These are phyloP conservation scores for Bursaphelenchus okinawaensis DNA, from an alignment of 2,888 invertebrate species.

Conservation along the genomic window DNA sequence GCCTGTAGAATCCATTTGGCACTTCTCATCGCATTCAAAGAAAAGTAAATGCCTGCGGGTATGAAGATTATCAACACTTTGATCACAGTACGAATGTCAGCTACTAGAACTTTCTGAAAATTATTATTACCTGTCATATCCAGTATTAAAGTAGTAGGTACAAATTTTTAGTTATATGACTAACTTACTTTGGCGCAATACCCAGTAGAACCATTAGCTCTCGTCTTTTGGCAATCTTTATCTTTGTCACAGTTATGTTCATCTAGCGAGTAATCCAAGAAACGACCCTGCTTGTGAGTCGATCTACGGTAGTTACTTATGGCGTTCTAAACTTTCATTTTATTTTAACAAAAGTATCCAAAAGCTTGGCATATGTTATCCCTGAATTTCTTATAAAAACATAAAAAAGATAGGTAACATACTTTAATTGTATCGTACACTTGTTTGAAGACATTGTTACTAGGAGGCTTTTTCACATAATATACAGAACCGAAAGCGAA, in stretches of 20 bases:
- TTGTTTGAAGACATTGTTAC: conserved; percentile 76
- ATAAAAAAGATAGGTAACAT: not conserved
- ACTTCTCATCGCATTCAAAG: conserved; percentile 90
- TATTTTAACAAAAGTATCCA: too few species aligned
- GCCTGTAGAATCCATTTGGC: conserved; percentile 86
- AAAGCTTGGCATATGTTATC: too few species aligned
- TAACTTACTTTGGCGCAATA: not conserved
- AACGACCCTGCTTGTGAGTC: not conserved
- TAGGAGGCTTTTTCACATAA: conserved; percentile 74
- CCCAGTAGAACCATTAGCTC: not conserved
- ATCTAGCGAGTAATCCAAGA: not conserved
- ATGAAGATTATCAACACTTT: conserved; percentile 28
- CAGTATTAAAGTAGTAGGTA: too few species aligned
- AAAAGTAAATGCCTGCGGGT: conserved; percentile 84
- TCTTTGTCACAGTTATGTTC: not conserved
- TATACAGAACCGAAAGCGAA: conserved; percentile 74
- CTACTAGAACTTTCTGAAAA: conserved; percentile 7
- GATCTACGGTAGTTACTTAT: not conserved
- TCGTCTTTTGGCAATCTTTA: not conserved
- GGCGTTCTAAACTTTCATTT: not conserved
- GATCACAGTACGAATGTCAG: conserved; percentile 15
- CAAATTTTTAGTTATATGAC: too few species aligned
- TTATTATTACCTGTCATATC: too few species aligned
- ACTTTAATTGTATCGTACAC: conserved; percentile 67
- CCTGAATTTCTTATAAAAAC: too few species aligned